Conservation (phyloP, 2,797 vertebrate genomes). For the Menidia menidia region DNA sequence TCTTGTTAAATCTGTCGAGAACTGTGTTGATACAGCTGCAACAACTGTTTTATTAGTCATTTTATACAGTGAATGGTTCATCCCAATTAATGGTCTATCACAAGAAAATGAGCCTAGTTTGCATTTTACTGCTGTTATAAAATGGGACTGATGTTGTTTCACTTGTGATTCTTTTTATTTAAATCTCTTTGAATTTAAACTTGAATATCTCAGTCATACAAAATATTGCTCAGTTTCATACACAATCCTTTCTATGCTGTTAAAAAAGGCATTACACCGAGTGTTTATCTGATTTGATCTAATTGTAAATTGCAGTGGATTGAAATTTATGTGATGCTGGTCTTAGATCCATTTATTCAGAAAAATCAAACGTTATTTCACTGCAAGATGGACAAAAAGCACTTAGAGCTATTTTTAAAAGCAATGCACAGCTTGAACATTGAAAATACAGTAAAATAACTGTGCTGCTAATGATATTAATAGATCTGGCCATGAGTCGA, state of each 20-base stretch:
- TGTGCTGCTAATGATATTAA: slow-evolving; percentile 16
- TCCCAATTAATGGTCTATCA: not conserved
- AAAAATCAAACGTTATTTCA: not conserved
- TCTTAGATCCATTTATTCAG: not conserved
- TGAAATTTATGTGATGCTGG: slow-evolving; percentile 5
- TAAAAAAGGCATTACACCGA: not conserved
- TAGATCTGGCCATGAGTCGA: not conserved
- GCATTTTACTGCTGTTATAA: slow-evolving; percentile 8
- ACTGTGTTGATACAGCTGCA: slow-evolving; percentile 4
- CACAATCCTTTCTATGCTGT: slow-evolving; percentile 8
- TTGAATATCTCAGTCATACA: not conserved
- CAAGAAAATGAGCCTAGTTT: slow-evolving; percentile 11
- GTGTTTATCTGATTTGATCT: slow-evolving; percentile 13
- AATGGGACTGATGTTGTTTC: not conserved
- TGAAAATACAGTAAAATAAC: slow-evolving; percentile 7
- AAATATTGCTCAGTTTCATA: not conserved
- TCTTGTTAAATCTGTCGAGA: not conserved
- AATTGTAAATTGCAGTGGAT: slow-evolving; percentile 39
- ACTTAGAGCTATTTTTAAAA: not conserved
- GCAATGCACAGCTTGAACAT: not conserved
- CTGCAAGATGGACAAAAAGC: slow-evolving; percentile 1
- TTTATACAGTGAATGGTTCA: not conserved
- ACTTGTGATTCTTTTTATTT: not conserved
- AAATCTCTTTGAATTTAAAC: slow-evolving; percentile 17
- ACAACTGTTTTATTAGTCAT: not conserved